Conservation (phyloP, 1,140 invertebrate species). For the Anadara kagoshimensis region DNA sequence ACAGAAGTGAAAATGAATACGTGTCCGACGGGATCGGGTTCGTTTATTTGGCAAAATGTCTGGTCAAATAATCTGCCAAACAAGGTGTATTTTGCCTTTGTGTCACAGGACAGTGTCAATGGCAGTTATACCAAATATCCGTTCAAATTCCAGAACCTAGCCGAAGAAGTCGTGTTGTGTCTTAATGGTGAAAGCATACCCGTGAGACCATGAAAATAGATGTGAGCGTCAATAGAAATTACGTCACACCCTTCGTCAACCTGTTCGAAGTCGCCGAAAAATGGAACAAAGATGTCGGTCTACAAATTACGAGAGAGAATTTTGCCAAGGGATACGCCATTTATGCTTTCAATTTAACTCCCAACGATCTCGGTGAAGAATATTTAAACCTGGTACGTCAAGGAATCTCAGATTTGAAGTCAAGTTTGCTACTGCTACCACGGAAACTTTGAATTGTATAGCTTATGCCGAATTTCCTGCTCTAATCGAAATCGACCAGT, state of each 20-base stretch:
- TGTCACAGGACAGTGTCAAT: conserved; percentile 25
- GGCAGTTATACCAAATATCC: conserved; percentile 35
- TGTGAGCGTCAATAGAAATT: conserved; percentile 25
- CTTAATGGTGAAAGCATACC: conserved; percentile 30
- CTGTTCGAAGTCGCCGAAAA: conserved; percentile 31
- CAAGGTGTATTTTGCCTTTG: conserved; percentile 18
- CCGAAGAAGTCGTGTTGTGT: conserved; percentile 8
- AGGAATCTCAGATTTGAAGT: conserved; percentile 28
- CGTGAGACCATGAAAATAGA: conserved; percentile 19
- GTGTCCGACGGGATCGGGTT: conserved; percentile 25
- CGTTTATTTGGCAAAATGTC: conserved; percentile 33
- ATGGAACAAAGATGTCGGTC: conserved; percentile 27
- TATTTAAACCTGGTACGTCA: conserved; percentile 21
- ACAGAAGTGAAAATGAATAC: conserved; percentile 33
- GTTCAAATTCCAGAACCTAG: conserved; percentile 27
- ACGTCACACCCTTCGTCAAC: conserved; percentile 24
- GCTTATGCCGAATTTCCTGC: conserved; percentile 16
- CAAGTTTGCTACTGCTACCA: conserved; percentile 12
- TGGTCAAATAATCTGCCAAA: conserved; percentile 24
- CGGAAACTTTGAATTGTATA: conserved; percentile 19
- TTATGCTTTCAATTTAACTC: conserved; percentile 16
- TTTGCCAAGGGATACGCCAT: conserved; percentile 12
- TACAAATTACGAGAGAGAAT: conserved; percentile 1
- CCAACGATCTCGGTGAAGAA: conserved; percentile 18
- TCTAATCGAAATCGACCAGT: conserved; percentile 11